Evolutionary conservation across 1,140 invertebrate genomes (phyloP).

Genomic region (Drosophila sproati): DNA sequence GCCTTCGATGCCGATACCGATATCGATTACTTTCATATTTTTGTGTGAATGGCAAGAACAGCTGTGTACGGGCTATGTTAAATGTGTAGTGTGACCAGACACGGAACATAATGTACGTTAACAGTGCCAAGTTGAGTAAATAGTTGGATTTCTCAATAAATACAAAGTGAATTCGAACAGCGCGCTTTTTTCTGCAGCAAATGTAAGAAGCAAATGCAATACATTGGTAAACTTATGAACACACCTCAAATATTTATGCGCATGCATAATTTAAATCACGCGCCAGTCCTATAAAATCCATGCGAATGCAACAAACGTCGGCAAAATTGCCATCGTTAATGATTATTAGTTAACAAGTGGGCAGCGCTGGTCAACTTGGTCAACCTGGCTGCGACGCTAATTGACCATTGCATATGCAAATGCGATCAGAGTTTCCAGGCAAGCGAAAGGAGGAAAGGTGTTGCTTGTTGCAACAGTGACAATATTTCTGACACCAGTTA

Average conservation of each 20-base stretch:
- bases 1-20: constrained; percentile 29
- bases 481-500: constrained; percentile 70
- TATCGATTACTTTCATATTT: neutral
- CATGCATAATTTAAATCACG: constrained; percentile 51
- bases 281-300: constrained; percentile 43
- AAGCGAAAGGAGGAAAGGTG: constrained; percentile 42
- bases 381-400: constrained; percentile 16
- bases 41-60: constrained; percentile 36
- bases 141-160: no score
- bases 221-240: constrained; percentile 23
- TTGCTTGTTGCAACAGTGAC: constrained; percentile 55
- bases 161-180: no score
- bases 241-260: constrained; percentile 31
- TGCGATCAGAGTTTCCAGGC: constrained; percentile 22
- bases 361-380: constrained; percentile 9
- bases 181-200: no score
- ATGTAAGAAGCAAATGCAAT: neutral
- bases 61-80: constrained; percentile 15
- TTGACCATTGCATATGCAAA: constrained; percentile 42
- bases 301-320: constrained; percentile 52
- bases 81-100: constrained; percentile 13
- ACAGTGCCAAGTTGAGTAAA: constrained; percentile 25
- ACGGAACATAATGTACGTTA: neutral
- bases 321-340: constrained; percentile 8
- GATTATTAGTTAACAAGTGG: constrained; percentile 24